Base-by-base conservation (phyloP, 2,888 invertebrate genomes). In the Gastracanthus pulcherrimus region DNA sequence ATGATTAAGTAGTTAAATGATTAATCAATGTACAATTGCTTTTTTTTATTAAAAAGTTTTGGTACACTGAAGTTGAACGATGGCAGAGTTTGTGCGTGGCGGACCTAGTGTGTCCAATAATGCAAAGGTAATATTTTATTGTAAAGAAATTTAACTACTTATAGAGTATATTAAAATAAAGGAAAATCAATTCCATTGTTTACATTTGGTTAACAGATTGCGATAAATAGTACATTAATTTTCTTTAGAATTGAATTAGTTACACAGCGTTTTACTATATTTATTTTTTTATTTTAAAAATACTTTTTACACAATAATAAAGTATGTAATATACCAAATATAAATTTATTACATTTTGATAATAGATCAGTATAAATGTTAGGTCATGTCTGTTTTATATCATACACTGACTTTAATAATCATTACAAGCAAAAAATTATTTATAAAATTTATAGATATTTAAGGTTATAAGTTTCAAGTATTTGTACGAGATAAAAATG, bases 81-180 rank as follows among this genome's bases (percentile, higher is more conserved):
- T 93, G 93, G 93, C 93, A 87, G 93, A 93, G 88, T 92, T 93
- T 85, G 92, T 93, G 82, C 91, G 93, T 84, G 92, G 92, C 85
- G 92, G 92, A 82, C 92, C 92, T 78, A 92, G 92, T 86, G 91
- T 92, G 82, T 92, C 92, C 72, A 92, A 91, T 85, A 90, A 90
- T 86, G 89, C 91, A 74, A 92, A 92, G 90, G 93, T 92, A 89
- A 89, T 29, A 19, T 45, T 48, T 6, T 51, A 31, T 29, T 45
- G 7, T 9, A 23, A 4, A 34, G 7, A 29, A 16, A 19, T 66
- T 29, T 23, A 38, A 5, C 4, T 36, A 13, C 23, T 26, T 2
- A 31, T 55, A 16, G 7, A 41, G n/a, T n/a, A n/a, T n/a, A n/a
- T n/a, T 9, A 51, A 45, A 2, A 29, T 13, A 13, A 34, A 31